Evolutionary conservation across 1,140 invertebrate genomes (phyloP).

Genomic region (Cydia fagiglandana): DNA sequence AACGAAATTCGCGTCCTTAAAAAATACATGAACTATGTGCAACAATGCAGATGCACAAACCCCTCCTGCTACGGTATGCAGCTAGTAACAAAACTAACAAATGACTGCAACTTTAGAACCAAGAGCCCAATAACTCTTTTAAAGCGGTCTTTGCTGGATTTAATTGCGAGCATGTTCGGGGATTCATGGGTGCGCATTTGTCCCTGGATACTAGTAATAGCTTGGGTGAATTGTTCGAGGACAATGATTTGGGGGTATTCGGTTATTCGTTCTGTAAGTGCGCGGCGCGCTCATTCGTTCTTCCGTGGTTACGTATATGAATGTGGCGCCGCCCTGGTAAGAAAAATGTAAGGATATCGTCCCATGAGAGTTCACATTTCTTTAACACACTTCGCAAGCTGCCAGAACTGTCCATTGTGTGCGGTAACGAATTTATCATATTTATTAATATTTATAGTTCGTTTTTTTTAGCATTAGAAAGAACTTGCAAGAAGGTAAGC

Average conservation of each 20-base stretch:
- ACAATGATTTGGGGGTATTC: neutral
- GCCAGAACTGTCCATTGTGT: too few relatives aligned
- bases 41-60: slow-evolving; percentile 22
- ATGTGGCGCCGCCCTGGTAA: too few relatives aligned
- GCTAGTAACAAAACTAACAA: slow-evolving; percentile 9
- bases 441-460: too few relatives aligned
- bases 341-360: too few relatives aligned
- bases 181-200: slow-evolving; percentile 9
- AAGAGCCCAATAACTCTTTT: slow-evolving; percentile 27
- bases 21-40: neutral
- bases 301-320: too few relatives aligned
- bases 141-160: neutral
- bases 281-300: too few relatives aligned
- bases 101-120: neutral
- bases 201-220: neutral
- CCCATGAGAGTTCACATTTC: too few relatives aligned
- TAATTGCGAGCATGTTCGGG: slow-evolving; percentile 15
- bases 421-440: too few relatives aligned
- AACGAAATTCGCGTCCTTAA: neutral
- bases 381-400: too few relatives aligned
- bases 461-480: too few relatives aligned
- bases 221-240: neutral
- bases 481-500: too few relatives aligned
- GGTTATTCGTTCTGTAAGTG: too few relatives aligned
- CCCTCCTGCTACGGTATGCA: neutral